phyloP scores from a whole-genome alignment of 1,140 invertebrate species.

The Drosophila saltans region DNA sequence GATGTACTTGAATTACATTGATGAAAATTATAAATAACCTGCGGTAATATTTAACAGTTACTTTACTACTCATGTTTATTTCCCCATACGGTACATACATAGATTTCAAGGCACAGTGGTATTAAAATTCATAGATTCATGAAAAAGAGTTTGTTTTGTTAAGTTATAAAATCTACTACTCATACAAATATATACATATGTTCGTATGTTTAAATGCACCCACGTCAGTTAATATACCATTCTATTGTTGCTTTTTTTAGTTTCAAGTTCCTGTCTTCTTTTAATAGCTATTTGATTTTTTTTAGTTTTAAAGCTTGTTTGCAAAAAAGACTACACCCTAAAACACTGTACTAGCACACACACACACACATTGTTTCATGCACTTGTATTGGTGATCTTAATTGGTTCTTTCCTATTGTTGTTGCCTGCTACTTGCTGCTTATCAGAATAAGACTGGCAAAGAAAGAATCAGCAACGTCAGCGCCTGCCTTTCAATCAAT shows the following conservation, averaged over 20 bases:
- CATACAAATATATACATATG: no score
- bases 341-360: slow-evolving; percentile 20
- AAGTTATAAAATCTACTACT: no score
- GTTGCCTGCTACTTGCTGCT: slow-evolving; percentile 32
- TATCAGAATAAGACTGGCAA: slow-evolving; percentile 61
- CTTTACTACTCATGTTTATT: no score
- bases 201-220: no score
- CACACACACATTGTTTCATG: neutral
- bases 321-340: slow-evolving; percentile 8
- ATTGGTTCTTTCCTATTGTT: slow-evolving; percentile 58
- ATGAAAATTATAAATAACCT: neutral
- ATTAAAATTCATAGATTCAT: no score
- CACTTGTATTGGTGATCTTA: slow-evolving; percentile 46
- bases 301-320: neutral
- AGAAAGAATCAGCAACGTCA: slow-evolving; percentile 68
- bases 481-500: slow-evolving; percentile 69
- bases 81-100: no score
- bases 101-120: no score
- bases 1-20: neutral
- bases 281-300: neutral
- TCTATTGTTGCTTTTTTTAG: no score
- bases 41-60: no score
- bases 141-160: no score
- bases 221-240: no score
- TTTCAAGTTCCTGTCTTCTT: no score